Evolutionary conservation across 2,113 vertebrate genomes (phyloP).

Genomic region (Lepus europaeus): DNA sequence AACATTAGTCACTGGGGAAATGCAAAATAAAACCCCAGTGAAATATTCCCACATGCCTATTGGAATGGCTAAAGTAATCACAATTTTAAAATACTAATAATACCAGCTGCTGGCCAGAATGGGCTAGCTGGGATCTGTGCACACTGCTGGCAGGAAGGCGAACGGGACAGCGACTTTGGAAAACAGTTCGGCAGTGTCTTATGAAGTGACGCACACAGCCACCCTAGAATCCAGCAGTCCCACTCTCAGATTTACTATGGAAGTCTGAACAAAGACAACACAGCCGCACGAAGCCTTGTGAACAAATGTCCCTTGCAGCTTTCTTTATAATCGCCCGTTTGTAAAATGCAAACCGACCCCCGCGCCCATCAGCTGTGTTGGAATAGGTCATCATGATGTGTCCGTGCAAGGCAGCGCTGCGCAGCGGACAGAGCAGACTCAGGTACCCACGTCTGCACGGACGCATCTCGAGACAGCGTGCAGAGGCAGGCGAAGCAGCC

Average conservation of each 20-base stretch:
- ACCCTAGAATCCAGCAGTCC: background rate
- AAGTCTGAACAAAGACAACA: constrained; percentile 27
- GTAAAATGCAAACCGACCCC: background rate
- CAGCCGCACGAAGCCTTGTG: background rate
- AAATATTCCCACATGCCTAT: background rate
- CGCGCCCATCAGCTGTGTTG: background rate
- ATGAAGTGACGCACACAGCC: background rate
- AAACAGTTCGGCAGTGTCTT: constrained; percentile 21
- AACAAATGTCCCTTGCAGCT: background rate
- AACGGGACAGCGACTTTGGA: background rate
- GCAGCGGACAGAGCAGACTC: background rate
- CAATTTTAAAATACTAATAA: background rate
- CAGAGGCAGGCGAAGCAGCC: background rate
- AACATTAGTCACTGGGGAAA: constrained; percentile 40
- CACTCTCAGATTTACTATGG: background rate
- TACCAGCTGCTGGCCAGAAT: background rate
- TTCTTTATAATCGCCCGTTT: background rate
- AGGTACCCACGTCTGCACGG: background rate
- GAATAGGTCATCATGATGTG: background rate
- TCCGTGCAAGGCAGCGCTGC: background rate
- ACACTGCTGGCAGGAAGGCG: background rate
- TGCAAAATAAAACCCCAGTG: background rate
- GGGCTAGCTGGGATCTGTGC: background rate
- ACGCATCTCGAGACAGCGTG: constrained; percentile 17
- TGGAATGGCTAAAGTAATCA: constrained; percentile 32